These are phyloP conservation scores for Plotosus lineatus DNA, from an alignment of 2,113 vertebrate species.

Conservation along the genomic window DNA sequence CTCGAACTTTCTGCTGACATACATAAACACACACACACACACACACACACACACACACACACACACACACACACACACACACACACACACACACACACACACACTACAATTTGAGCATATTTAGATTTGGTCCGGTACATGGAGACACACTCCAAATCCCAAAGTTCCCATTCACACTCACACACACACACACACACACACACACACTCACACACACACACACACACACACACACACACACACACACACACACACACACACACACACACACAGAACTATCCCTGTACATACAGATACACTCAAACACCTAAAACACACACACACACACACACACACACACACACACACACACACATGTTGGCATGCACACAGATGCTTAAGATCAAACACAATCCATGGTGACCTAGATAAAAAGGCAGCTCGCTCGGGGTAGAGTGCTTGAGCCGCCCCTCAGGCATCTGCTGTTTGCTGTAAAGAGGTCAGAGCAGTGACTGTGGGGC, in stretches of 20 bases:
- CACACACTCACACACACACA: background rate
- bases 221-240: background rate
- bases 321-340: background rate
- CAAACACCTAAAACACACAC: no score
- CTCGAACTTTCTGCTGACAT: background rate
- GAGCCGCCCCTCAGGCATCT: constrained; percentile 25
- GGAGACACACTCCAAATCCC: background rate
- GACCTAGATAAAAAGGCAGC: constrained; percentile 30
- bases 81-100: no score
- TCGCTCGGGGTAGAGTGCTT: constrained; percentile 2
- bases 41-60: no score
- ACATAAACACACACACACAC: no score
- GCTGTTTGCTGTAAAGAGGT: constrained; percentile 25
- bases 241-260: background rate
- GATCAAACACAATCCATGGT: constrained; percentile 26
- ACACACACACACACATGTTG: background rate
- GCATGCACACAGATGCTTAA: constrained; percentile 21
- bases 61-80: background rate
- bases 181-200: background rate
- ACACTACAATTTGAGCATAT: background rate
- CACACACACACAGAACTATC: background rate
- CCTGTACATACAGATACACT: background rate
- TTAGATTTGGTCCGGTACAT: background rate
- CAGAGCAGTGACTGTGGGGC: constrained; percentile 30
- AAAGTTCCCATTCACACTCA: background rate